Evolutionary conservation across 1,140 invertebrate species (phyloP), one percentile per base, ranked within the genome.

Genomic region (Temnothorax longispinosus): DNA sequence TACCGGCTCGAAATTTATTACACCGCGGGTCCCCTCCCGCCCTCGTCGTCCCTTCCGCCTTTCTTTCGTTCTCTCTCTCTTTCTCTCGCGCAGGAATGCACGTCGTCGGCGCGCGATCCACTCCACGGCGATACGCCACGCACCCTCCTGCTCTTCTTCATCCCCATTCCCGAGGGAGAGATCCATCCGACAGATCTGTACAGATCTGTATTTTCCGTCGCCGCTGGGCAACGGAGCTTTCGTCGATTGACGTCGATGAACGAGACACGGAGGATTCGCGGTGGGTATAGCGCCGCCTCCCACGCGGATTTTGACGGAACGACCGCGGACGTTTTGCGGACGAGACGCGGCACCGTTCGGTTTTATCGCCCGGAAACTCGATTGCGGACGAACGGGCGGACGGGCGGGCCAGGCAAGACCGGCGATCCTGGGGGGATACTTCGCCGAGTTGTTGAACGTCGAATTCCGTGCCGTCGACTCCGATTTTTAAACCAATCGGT

Each of bases 1-100:
- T 89, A 92, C 86, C 86, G 56, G 58, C 60, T 86, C 27, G 86
- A 90, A 90, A 90, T 90, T 90, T 90, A 90, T 90, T 90, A 90
- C 89, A 54, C 47, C 81, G 56, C 75, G 81, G 80, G 60, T 69
- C 88, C 74, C 72, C 64, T 60, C 47, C 27, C 35, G n/a, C 21
- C 72, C 38, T 3, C 10, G 6, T 1, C 52, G 5, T 10, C 7
- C 10, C 52, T 5, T 4, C 13, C 10, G 86, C 71, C 44, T 38
- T 18, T 41, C 60, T 35, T 21, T n/a, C 56, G 44, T 21, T 56
- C 50, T 11, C 4, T 11, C 4, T 35, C 69, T n/a, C 18, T 72
- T 18, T 11, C 11, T 41, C 52, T 21, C 38, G 32, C 38, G 41
- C 69, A 60, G 71, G 32, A 69, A 58, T 44, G 85, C 50, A 27